phyloP scores from a whole-genome alignment of 2,797 vertebrate genomes.

The Lepilemur ruficaudatus region DNA sequence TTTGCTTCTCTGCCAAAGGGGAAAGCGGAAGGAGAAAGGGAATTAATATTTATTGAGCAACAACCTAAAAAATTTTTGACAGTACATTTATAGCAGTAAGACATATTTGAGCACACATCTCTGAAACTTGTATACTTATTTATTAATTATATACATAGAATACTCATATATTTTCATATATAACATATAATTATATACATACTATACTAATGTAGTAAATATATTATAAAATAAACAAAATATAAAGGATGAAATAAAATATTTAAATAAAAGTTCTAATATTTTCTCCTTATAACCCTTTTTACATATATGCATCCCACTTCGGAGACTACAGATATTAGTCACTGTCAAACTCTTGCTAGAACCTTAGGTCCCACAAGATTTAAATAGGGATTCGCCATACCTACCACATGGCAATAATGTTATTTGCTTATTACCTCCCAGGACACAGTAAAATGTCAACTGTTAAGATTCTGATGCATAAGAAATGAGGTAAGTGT shows the following conservation, averaged over 20 bases:
- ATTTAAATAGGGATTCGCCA: conserved; percentile 23
- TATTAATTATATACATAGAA: neutral
- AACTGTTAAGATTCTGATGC: conserved; percentile 29
- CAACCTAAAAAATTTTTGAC: conserved; percentile 3
- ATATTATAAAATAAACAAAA: conserved; percentile 10
- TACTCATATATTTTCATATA: neutral
- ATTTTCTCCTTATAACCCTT: neutral
- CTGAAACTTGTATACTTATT: conserved; percentile 26
- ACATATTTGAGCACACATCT: conserved; percentile 10
- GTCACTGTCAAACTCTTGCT: neutral
- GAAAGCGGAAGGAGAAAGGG: conserved; percentile 38
- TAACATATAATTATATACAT: neutral
- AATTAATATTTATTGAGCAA: conserved; percentile 49
- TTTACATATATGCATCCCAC: neutral
- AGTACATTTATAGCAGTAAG: conserved; percentile 44
- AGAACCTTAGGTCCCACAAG: neutral
- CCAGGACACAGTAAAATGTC: conserved; percentile 29
- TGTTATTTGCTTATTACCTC: conserved; percentile 45
- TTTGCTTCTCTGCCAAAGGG: conserved; percentile 60
- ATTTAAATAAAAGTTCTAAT: conserved; percentile 38
- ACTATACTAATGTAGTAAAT: neutral
- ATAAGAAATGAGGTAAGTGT: conserved; percentile 28
- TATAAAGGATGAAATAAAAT: conserved; percentile 42
- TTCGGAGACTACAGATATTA: neutral
- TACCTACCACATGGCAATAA: neutral